These are phyloP conservation scores for Pocillopora damicornis DNA, from an alignment of 64 coral and sea anemone species.

Conservation along the genomic window DNA sequence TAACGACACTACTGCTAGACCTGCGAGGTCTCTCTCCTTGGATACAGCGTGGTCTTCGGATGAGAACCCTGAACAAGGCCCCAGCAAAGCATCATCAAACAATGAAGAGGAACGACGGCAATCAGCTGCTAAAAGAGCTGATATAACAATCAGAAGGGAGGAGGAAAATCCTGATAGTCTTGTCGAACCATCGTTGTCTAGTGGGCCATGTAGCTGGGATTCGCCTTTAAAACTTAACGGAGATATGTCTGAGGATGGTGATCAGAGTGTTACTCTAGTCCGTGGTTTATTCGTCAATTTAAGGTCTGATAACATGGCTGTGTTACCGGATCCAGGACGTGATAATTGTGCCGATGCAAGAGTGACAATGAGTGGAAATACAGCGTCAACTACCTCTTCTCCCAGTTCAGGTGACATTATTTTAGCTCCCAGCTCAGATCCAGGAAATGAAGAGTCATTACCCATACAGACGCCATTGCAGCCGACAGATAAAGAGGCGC, in stretches of 20 bases:
- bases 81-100: neutral
- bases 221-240: neutral
- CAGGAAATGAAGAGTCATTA: neutral
- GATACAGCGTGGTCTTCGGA: neutral
- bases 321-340: neutral
- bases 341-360: neutral
- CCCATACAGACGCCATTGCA: neutral
- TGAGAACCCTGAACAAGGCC: neutral
- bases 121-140: neutral
- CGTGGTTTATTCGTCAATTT: neutral
- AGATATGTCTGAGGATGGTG: neutral
- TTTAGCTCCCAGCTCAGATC: neutral
- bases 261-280: neutral
- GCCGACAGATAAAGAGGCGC: neutral
- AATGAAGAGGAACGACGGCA: neutral
- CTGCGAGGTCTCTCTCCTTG: neutral
- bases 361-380: neutral
- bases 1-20: neutral
- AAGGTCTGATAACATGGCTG: neutral
- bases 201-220: too few species aligned
- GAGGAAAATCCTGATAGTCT: neutral
- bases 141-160: neutral
- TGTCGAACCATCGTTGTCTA: neutral
- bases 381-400: neutral
- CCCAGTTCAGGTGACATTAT: too few species aligned